These are phyloP conservation scores for Neuroterus valhalla DNA, from an alignment of 1,140 invertebrate genomes.

Conservation along the genomic window DNA sequence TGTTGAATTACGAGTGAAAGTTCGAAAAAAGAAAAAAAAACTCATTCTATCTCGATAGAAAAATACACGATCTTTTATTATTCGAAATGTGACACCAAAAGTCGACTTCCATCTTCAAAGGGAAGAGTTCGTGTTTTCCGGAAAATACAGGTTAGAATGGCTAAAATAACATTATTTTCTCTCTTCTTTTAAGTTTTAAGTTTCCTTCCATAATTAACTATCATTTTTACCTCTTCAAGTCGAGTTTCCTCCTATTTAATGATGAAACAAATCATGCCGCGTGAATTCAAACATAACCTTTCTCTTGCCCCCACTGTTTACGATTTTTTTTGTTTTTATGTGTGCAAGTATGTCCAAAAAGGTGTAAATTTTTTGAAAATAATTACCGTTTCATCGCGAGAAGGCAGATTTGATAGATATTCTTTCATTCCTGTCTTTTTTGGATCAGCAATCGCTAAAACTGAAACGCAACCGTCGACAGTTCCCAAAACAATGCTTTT, in stretches of 20 bases:
- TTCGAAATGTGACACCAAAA: constrained; percentile 1
- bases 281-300: constrained; percentile 2
- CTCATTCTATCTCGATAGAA: background rate
- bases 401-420: constrained; percentile 82
- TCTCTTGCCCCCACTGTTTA: background rate
- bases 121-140: background rate
- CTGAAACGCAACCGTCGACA: constrained; percentile 94
- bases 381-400: constrained; percentile 81
- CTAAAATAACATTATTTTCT: background rate
- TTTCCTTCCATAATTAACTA: background rate
- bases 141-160: background rate
- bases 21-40: background rate
- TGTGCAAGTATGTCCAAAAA: background rate
- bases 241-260: too few relatives aligned
- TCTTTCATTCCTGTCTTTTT: constrained; percentile 77
- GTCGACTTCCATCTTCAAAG: background rate
- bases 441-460: constrained; percentile 93
- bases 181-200: background rate
- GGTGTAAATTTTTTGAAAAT: background rate
- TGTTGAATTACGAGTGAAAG: background rate
- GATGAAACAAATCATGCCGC: background rate
- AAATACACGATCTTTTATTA: background rate
- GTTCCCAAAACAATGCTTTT: constrained; percentile 90
- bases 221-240: too few relatives aligned
- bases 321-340: constrained; percentile 21